Base-by-base conservation (phyloP, 2,888 invertebrate species). In the Ischnura elegans region DNA sequence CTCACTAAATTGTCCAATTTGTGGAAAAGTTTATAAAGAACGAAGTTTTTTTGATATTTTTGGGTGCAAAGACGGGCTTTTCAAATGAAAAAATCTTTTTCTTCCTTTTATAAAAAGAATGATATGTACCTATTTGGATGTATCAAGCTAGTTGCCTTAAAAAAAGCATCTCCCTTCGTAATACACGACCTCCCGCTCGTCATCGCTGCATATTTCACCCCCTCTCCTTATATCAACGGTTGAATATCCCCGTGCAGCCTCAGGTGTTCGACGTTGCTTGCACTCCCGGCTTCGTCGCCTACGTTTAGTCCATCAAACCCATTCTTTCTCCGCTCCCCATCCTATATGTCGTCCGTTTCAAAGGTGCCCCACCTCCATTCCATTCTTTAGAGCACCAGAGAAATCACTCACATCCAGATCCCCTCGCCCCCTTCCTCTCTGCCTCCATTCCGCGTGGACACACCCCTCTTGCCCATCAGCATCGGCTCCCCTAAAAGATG, bases 221-320 rank as follows among this genome's bases (percentile, higher is more conserved):
- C 16, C 51, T 19, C 51, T 13, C 42, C 87, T 25, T 55, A 55
- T 42, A 55, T 87, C 87, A 87, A 87, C 87, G 87, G 21, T 61
- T 55, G n/a, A 42, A 87, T 87, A n/a, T n/a, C n/a, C 87, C 29
- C 87, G 25, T 55, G 87, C 55, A 10, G 55, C 19, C 87, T 87
- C 87, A 87, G 87, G 87, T 87, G 87, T 87, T 87, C 55, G 55
- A 61, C 61, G 61, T 90, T 13, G 66, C 90, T 61, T 90, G 61
- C 90, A 47, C 42, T 10, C 87, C 51, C 43, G 29, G 29, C 21
- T 19, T 61, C 43, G 42, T 55, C 51, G 5, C 87, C 87, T 55
- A 4, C 61, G 25, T 76, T 25, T 61, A 25, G 25, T 61, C 61
- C n/a, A 21, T 61, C 61, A 25, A 21, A 25, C 61, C n/a, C 61